phyloP scores from a whole-genome alignment of 1,140 invertebrate genomes.

The Drosophila rufa region DNA sequence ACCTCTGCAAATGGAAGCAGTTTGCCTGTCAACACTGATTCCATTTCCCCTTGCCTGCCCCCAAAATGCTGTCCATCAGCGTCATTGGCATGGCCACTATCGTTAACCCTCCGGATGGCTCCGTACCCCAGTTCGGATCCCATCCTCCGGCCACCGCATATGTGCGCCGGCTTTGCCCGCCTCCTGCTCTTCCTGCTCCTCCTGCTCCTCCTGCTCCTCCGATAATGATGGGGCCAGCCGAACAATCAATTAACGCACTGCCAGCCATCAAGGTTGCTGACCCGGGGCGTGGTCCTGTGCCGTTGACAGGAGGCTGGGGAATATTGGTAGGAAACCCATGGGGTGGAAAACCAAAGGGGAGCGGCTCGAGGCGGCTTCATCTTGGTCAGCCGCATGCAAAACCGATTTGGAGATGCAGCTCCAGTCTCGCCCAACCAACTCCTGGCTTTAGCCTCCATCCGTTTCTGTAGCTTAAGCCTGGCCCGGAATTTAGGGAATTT shows the following conservation, averaged over 20 bases:
- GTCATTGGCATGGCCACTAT: conserved; percentile 20
- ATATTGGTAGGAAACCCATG: not conserved
- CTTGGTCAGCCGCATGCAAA: conserved; percentile 59
- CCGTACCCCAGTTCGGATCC: not conserved
- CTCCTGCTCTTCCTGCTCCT: conserved; percentile 17
- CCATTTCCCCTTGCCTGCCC: conserved; percentile 8
- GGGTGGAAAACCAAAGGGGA: not conserved
- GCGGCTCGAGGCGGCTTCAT: conserved; percentile 1
- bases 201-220: conserved; percentile 8
- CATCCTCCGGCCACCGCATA: not conserved
- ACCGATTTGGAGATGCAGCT: conserved; percentile 51
- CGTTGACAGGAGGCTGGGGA: conserved; percentile 8
- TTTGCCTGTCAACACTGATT: conserved; percentile 20
- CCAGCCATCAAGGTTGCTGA: conserved; percentile 54
- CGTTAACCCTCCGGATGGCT: conserved; percentile 16
- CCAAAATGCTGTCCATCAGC: conserved; percentile 33
- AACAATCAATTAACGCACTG: conserved; percentile 70
- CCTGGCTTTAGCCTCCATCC: not conserved
- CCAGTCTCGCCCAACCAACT: not conserved
- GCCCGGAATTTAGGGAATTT: no score
- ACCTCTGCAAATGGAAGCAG: not conserved
- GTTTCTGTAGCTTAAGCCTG: no score
- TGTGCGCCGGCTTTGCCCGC: conserved; percentile 10
- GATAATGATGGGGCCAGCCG: conserved; percentile 54
- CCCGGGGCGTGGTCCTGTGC: conserved; percentile 17